Base-by-base conservation (phyloP, 1,140 invertebrate species). In the Aphelinus atriplicis region DNA sequence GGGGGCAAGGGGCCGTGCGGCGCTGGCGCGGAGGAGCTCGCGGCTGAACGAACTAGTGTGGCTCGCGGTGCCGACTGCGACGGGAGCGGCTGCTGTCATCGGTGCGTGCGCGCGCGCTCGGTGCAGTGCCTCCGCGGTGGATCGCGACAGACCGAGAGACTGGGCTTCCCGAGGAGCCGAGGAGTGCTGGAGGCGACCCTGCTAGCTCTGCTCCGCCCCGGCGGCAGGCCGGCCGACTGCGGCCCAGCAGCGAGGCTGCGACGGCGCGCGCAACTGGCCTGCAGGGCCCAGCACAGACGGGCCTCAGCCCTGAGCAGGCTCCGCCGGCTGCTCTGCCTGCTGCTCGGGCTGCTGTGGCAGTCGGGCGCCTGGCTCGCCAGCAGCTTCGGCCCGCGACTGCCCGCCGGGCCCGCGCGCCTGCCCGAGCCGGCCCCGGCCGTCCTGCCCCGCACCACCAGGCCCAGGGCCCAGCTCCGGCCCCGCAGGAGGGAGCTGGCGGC, bases 241-340 rank as follows among this genome's bases (percentile, higher is more conserved):
- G 62, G 45, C 62, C n/a, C 26, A 26, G 45, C 62, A 64, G 3
- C 46, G 46, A 46, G 5, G 42, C 26, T 2, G 46, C 45, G n/a
- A 46, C 45, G 48, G 55, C 58, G 51, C 51, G 51, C 51, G 51
- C 51, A 57, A 47, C 47, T 70, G 57, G 46, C 58, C 26, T 68
- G 51, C 57, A 57, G 67, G 61, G 51, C 51, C 26, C 51, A 60
- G 42, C 51, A 10, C 62, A 48, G 55, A 43, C 56, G 61, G 65
- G 48, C 47, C 64, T 48, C 71, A 55, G 62, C n/a, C 66, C 64
- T 58, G 51, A 6, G 48, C 63, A 10, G 63, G 46, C 2, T 42
- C 63, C 9, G 63, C 63, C 7, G 63, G 51, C 51, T 53, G 51
- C 51, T 53, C 51, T 9, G 4, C 51, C 51, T 53, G 4, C 51